A percentile compares a stretch with the other conserved stretches of the same genome.
Conservation (phyloP, 2,888 invertebrate genomes). For the Cheilosia grossa region DNA sequence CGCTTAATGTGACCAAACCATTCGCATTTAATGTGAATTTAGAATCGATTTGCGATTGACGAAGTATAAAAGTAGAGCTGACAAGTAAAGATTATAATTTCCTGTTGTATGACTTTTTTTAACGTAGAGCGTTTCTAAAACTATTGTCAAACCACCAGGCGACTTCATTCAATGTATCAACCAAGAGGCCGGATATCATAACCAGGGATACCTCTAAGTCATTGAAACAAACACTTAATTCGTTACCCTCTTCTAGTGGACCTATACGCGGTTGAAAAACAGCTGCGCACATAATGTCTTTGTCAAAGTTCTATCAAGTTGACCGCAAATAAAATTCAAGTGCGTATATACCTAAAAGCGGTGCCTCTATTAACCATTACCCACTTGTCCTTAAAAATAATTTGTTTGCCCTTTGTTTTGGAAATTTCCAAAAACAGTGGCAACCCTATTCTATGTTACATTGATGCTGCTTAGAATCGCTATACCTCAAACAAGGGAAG, state of each 20-base stretch:
- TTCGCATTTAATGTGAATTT: too few species aligned
- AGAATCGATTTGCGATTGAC: too few species aligned
- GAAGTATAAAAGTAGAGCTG: too few species aligned
- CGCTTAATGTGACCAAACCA: too few species aligned
- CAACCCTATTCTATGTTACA: constrained; percentile 67
- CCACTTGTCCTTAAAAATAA: constrained; percentile 12
- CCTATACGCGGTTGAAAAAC: not conserved
- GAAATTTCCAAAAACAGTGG: constrained; percentile 21
- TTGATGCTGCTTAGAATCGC: constrained; percentile 69
- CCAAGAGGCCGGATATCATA: too few species aligned
- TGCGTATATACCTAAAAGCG: not conserved
- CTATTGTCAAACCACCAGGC: too few species aligned
- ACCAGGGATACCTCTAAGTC: too few species aligned
- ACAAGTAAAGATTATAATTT: too few species aligned
- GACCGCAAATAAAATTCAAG: not conserved
- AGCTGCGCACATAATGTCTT: constrained; percentile 3
- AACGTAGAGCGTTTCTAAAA: too few species aligned
- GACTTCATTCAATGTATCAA: too few species aligned
- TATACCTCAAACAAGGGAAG: constrained; percentile 36
- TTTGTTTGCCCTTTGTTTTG: not conserved
- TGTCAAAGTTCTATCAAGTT: not conserved
- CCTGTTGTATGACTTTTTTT: too few species aligned
- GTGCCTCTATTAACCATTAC: constrained; percentile 14
- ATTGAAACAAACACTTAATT: too few species aligned
- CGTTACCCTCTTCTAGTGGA: not conserved